phyloP scores from a whole-genome alignment of 2,113 vertebrate species.

The Lycaon pictus region DNA sequence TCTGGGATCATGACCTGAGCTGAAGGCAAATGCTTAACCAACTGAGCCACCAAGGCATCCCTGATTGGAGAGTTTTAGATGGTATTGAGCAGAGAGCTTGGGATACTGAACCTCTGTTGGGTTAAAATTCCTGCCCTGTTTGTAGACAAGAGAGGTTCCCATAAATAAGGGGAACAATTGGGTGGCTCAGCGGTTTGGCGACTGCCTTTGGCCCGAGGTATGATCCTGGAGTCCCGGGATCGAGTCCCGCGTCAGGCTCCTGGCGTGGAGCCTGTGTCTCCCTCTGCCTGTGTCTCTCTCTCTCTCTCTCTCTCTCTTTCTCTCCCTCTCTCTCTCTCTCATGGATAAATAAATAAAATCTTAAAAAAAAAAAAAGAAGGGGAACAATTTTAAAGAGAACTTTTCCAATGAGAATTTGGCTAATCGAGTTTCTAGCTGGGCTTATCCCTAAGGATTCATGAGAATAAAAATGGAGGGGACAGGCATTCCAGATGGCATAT shows the following conservation, averaged over 20 bases:
- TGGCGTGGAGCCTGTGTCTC: too few species aligned
- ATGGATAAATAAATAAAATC: too few species aligned
- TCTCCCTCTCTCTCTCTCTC: too few species aligned
- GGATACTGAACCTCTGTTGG: neutral
- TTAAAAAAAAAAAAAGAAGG: neutral
- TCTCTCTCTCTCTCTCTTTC: too few species aligned
- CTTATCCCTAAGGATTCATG: constrained; percentile 67
- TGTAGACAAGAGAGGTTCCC: neutral
- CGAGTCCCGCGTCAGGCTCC: too few species aligned
- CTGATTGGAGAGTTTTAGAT: neutral
- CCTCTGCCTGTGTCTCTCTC: too few species aligned
- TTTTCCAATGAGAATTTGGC: constrained; percentile 44
- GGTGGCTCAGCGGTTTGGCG: too few species aligned
- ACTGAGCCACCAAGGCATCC: too few species aligned
- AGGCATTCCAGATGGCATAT: constrained; percentile 76
- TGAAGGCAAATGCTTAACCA: too few species aligned
- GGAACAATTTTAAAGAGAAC: constrained; percentile 48
- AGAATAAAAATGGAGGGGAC: constrained; percentile 62
- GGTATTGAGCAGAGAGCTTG: neutral
- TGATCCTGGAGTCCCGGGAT: too few species aligned
- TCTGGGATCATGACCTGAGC: too few species aligned
- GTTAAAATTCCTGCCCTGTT: neutral
- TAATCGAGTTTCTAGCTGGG: constrained; percentile 60
- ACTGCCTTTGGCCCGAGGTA: too few species aligned
- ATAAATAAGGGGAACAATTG: neutral